A percentile compares a stretch with the other conserved stretches of the same genome.
phyloP scores from a whole-genome alignment of 2,113 vertebrate genomes.

The Onychostoma macrolepis region DNA sequence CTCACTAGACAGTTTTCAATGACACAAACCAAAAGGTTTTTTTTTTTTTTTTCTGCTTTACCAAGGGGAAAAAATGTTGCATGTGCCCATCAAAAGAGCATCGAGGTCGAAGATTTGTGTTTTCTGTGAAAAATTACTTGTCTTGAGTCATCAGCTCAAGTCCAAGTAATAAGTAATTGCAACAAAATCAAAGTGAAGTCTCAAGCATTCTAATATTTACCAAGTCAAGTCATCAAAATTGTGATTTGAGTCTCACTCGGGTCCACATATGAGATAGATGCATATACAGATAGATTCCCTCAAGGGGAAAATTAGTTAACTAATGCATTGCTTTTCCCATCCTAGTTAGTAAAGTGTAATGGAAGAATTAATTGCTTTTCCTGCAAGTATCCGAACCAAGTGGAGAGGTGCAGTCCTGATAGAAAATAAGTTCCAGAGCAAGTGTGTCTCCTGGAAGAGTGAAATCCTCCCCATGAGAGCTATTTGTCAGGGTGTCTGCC shows the following conservation, averaged over 20 bases:
- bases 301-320: constrained; percentile 16
- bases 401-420: constrained; percentile 40
- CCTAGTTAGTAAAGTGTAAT: constrained; percentile 25
- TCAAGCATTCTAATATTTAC: constrained; percentile 13
- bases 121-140: constrained; percentile 22
- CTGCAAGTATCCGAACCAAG: constrained; percentile 15
- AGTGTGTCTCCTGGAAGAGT: constrained; percentile 74
- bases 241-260: constrained; percentile 10
- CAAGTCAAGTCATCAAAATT: constrained; percentile 32
- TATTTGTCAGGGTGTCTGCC: constrained; percentile 79
- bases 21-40: not conserved
- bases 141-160: constrained; percentile 24
- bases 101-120: constrained; percentile 12
- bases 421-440: constrained; percentile 72
- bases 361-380: constrained; percentile 45
- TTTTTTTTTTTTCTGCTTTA: not conserved
- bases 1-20: not conserved
- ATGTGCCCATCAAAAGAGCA: constrained; percentile 7
- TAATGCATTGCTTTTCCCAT: constrained; percentile 9
- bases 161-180: constrained; percentile 29
- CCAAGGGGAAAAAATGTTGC: not conserved
- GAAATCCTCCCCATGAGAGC: constrained; percentile 74
- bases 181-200: constrained; percentile 34
- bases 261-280: constrained; percentile 11
- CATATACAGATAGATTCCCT: constrained; percentile 26